Evolutionary conservation across 2,797 vertebrate genomes (phyloP), one percentile per base, ranked within the genome.

Genomic region (Phylloscopus collybita): DNA sequence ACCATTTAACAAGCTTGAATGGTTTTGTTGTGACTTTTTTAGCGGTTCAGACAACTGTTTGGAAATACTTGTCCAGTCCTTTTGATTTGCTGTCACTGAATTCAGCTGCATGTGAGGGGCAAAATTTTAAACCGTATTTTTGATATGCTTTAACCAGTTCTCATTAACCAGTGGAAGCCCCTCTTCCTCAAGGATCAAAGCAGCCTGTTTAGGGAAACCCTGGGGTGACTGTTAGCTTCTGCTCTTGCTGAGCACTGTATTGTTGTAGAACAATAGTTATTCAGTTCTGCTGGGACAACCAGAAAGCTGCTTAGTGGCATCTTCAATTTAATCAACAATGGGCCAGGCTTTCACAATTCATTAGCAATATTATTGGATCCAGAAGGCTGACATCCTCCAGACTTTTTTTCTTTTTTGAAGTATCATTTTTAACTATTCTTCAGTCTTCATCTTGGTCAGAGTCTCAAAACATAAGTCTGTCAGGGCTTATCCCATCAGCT

Each of bases 221-320:
- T 59, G 59, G 40, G 73, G 76, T 84, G 59, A 72, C 38, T 47
- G 29, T 45, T 56, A 50, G 79, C 75, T 64, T 70, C 88, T 80
- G 91, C 93, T 92, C 90, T 94, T 72, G 78, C 94, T 76, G 92
- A 93, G 94, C 19, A 0, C 73, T 62, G 65, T 9, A 95, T 96
- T 97, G 94, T 94, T 92, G 61, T 32, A 49, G 88, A 97, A 97
- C 92, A 95, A 97, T 95, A 90, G 90, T 76, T 86, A 94, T 67
- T 96, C 88, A 87, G 78, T 80, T 95, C 90, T 88, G 78, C 86
- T 90, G 74, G 80, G 93, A 95, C 80, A 85, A 94, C 64, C 88
- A 95, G 90, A 95, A 93, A 93, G 71, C 83, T 93, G 66, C 83
- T 90, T 76, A 70, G 90, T 82, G 71, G 88, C 78, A 95, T 93